Evolutionary conservation across 2,888 invertebrate genomes (phyloP).

Genomic region (Lasioglossum vierecki): DNA sequence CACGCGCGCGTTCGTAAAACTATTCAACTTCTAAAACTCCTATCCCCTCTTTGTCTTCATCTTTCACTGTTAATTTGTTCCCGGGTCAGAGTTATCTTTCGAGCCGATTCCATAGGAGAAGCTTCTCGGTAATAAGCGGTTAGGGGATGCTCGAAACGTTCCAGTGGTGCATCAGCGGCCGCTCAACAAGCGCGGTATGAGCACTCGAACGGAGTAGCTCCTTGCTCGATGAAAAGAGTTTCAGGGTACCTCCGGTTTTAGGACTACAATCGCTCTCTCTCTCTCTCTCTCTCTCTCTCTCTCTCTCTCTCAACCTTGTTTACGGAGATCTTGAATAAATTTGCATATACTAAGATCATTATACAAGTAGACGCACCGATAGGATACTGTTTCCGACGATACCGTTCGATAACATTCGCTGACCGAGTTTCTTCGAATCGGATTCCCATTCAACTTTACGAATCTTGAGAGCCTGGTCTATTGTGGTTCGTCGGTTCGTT

Average conservation of each 20-base stretch:
- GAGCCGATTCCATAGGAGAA: not conserved
- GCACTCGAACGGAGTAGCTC: not conserved
- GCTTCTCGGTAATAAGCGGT: not conserved
- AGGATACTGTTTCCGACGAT: not conserved
- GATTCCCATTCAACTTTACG: not conserved
- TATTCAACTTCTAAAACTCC: not conserved
- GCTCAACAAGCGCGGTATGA: not conserved
- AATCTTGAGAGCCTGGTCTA: not conserved
- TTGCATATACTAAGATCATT: not conserved
- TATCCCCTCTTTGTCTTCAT: not conserved
- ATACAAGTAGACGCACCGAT: not conserved
- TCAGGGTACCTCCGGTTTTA: not conserved
- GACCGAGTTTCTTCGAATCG: not conserved
- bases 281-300: no score
- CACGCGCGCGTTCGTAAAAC: not conserved
- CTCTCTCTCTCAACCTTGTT: not conserved
- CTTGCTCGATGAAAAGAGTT: not conserved
- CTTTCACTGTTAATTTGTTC: not conserved
- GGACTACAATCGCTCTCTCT: not conserved
- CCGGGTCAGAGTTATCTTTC: not conserved
- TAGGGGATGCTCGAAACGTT: conserved; percentile 5
- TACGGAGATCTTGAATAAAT: not conserved
- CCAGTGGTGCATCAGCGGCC: conserved; percentile 1
- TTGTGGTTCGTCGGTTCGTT: not conserved
- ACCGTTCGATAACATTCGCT: not conserved